Evolutionary conservation across 2,113 vertebrate species (phyloP), one percentile per base, ranked within the genome.

Genomic region (Cygnus atratus): DNA sequence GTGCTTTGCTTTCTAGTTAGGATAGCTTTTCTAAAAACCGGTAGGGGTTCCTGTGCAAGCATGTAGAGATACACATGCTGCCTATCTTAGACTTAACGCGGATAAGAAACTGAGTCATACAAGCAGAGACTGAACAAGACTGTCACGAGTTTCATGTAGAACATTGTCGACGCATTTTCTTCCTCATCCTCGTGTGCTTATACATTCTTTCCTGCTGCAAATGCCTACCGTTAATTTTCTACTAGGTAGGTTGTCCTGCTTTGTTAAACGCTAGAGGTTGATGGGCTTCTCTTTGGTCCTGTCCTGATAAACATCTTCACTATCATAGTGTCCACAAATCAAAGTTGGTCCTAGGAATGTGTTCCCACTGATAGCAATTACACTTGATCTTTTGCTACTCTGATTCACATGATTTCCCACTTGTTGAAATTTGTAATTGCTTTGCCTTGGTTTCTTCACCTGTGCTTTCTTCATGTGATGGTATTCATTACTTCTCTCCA

Each of bases 121-220:
- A 18, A n/a, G 55, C n/a, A 81, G 73, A 91, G 66, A 22, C 83
- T 76, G 87, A 84, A 19, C 63, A 73, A 90, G 71, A 35, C 80
- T 76, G 18, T 70, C 33, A 8, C 57, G 50, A 21, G 29, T 41
- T 82, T 93, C 43, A 6, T 22, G 8, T 13, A 62, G 62, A 82
- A 35, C 48, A 83, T 78, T n/a, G n/a, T 79, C 77, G 66, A 17
- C 5, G 0, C 67, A 28, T 78, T 87, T 96, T 81, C 61, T 61
- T 84, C 58, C n/a, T 93, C 39, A 5, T 37, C 5, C 71, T 58
- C 46, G 33, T 88, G 85, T 85, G 57, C 35, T 92, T 55, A 41
- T 77, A 46, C 22, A 65, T 10, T 25, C 52, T 65, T 68, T 77
- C 29, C 35, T 67, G 22, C 6, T 74, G 25, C 28, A 65, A 25